phyloP scores from a whole-genome alignment of 2,888 invertebrate genomes.

The Pasiphila rectangulata region DNA sequence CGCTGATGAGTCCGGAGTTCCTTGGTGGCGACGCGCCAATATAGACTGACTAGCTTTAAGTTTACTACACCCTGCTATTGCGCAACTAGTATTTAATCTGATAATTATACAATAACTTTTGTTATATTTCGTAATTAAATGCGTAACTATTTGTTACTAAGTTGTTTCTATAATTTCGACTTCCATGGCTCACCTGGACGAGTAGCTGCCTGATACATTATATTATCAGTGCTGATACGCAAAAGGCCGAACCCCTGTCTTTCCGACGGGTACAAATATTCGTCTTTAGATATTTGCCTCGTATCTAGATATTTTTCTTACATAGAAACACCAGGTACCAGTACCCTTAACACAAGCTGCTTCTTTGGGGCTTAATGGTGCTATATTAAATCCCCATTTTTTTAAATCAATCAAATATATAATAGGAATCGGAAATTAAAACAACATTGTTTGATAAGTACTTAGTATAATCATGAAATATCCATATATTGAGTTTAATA shows the following conservation, averaged over 20 bases:
- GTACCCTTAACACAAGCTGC: too few species aligned
- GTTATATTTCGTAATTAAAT: conserved; percentile 47
- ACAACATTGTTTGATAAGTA: conserved; percentile 29
- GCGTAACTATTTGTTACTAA: background rate
- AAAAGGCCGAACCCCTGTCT: too few species aligned
- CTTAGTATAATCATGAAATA: conserved; percentile 29
- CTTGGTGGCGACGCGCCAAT: conserved; percentile 74
- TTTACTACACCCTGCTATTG: conserved; percentile 32
- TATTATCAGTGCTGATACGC: too few species aligned
- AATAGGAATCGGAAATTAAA: conserved; percentile 7
- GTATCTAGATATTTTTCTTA: too few species aligned
- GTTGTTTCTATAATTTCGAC: background rate
- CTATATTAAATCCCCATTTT: too few species aligned
- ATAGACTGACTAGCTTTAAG: conserved; percentile 74
- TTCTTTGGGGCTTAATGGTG: too few species aligned
- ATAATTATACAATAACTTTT: conserved; percentile 35
- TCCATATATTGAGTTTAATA: conserved; percentile 12
- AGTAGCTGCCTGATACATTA: too few species aligned
- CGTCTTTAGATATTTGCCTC: too few species aligned
- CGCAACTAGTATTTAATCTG: conserved; percentile 38
- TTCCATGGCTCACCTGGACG: too few species aligned
- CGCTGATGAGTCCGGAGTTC: conserved; percentile 68
- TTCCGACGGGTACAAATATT: too few species aligned
- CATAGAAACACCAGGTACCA: too few species aligned
- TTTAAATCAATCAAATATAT: too few species aligned